These are phyloP conservation scores for Chaetogeoica ovagalla DNA, from an alignment of 2,888 invertebrate genomes.

Conservation along the genomic window DNA sequence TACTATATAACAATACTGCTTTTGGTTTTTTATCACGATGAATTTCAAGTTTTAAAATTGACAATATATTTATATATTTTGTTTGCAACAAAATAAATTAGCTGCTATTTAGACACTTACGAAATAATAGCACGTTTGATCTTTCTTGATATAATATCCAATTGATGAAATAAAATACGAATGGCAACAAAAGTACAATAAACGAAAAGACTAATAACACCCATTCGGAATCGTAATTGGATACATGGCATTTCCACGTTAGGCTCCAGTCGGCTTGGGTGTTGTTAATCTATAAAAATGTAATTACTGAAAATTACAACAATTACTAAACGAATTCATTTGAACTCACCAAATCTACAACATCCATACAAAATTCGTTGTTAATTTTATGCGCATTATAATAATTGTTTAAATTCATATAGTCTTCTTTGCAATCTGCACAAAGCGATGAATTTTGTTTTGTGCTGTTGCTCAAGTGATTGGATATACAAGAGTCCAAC, in stretches of 20 bases:
- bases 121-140: constrained; percentile 39
- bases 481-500: constrained; percentile 54
- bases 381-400: constrained; percentile 66
- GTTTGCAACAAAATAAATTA: background rate
- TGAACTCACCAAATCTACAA: constrained; percentile 67
- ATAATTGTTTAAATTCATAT: constrained; percentile 64
- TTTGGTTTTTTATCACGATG: too few relatives aligned
- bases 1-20: background rate
- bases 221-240: constrained; percentile 65
- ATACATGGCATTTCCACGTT: constrained; percentile 64
- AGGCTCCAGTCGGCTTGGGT: constrained; percentile 69
- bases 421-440: constrained; percentile 64
- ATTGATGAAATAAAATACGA: constrained; percentile 64
- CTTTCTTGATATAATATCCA: constrained; percentile 41
- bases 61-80: too few relatives aligned
- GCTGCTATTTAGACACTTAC: constrained; percentile 36
- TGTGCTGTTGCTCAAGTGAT: constrained; percentile 61
- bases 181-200: constrained; percentile 63
- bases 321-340: constrained; percentile 26
- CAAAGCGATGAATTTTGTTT: constrained; percentile 60
- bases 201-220: constrained; percentile 65
- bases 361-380: constrained; percentile 70
- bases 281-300: constrained; percentile 66
- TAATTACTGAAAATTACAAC: constrained; percentile 14
- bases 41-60: background rate